Percentiles rank a stretch among this genome's conserved stretches.
Evolutionary conservation across 2,888 invertebrate species (phyloP).

Genomic region (Stictocephala bisonia): DNA sequence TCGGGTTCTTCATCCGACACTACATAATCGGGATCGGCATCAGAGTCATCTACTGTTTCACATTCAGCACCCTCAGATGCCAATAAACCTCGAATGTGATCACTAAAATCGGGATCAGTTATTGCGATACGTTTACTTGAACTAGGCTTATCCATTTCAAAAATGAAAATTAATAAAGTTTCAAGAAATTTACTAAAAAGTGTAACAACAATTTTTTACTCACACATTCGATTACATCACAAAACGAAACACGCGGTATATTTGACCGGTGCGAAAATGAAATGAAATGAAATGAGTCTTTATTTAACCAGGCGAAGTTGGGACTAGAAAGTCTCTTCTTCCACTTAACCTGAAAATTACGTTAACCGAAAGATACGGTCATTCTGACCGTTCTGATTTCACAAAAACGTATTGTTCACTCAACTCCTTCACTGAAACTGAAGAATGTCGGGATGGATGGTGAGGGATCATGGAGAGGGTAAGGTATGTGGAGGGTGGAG

Average conservation of each 20-base stretch:
- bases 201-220: constrained; percentile 1
- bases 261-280: constrained; percentile 26
- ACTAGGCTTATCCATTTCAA: constrained; percentile 20
- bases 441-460: constrained; percentile 22
- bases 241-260: constrained; percentile 8
- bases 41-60: constrained; percentile 30
- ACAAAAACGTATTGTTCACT: constrained; percentile 26
- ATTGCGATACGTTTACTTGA: constrained; percentile 18
- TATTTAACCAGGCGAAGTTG: too few relatives aligned
- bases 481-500: constrained; percentile 20
- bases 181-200: constrained; percentile 5
- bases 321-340: too few relatives aligned
- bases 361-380: constrained; percentile 18
- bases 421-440: constrained; percentile 19
- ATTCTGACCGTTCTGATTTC: constrained; percentile 12
- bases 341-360: too few relatives aligned
- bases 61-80: constrained; percentile 19
- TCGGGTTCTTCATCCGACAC: constrained; percentile 25
- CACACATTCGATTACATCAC: neutral
- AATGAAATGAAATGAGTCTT: too few relatives aligned
- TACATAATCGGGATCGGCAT: constrained; percentile 21
- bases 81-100: constrained; percentile 25
- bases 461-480: constrained; percentile 1
- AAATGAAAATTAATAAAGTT: constrained; percentile 17
- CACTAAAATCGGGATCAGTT: constrained; percentile 31